These are phyloP conservation scores for Stenolophus ochropezus DNA, from an alignment of 2,888 invertebrate genomes.

Conservation along the genomic window DNA sequence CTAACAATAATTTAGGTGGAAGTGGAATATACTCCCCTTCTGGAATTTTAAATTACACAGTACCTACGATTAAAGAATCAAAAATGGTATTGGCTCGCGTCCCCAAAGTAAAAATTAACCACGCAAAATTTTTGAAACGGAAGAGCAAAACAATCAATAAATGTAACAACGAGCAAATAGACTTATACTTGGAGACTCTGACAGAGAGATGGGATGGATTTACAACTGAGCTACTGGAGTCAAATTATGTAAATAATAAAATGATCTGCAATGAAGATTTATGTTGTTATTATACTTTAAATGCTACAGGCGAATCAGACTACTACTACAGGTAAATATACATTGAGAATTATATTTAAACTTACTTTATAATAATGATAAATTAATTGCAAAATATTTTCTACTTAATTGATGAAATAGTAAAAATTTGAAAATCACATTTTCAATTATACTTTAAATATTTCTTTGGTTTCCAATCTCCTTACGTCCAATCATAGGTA, in stretches of 20 bases:
- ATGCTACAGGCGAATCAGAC: background rate
- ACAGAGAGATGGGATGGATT: constrained; percentile 5
- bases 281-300: background rate
- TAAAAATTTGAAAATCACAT: too few relatives aligned
- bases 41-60: background rate
- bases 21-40: background rate
- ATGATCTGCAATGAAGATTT: background rate
- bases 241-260: background rate
- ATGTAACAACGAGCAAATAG: background rate
- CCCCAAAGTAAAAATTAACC: background rate
- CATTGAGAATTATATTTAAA: too few relatives aligned
- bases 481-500: too few relatives aligned
- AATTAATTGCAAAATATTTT: too few relatives aligned
- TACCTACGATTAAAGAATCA: background rate
- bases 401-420: too few relatives aligned
- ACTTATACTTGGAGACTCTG: background rate
- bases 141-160: background rate
- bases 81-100: background rate
- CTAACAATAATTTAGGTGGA: background rate
- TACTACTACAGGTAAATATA: background rate
- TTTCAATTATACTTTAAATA: too few relatives aligned
- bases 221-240: background rate
- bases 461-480: too few relatives aligned
- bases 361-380: too few relatives aligned
- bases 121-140: background rate